phyloP scores from a whole-genome alignment of 2,113 vertebrate genomes.

The Tupaia chinensis region DNA sequence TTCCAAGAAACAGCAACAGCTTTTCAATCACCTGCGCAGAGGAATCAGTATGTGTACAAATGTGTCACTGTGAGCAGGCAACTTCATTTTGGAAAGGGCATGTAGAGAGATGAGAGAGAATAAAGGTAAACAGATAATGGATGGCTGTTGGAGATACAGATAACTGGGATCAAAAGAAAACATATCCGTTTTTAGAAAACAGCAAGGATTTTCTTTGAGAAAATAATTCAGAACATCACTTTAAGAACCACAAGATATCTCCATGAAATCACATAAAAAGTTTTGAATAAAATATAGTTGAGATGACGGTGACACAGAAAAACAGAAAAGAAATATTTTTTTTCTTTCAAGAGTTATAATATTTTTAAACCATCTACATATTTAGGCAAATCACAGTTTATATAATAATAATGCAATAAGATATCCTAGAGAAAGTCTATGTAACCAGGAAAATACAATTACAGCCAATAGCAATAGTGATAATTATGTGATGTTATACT shows the following conservation, averaged over 20 bases:
- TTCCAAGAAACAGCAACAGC: neutral
- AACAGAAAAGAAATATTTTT: neutral
- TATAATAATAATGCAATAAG: conserved; percentile 8
- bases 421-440: conserved; percentile 33
- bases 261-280: neutral
- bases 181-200: neutral
- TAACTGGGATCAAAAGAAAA: neutral
- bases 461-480: conserved; percentile 43
- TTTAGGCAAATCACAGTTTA: conserved; percentile 39
- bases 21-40: neutral
- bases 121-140: neutral
- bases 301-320: neutral
- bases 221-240: neutral
- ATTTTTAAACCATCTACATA: neutral
- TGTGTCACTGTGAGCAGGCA: neutral
- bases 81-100: neutral
- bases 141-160: neutral
- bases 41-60: neutral
- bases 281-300: neutral
- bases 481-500: conserved; percentile 50
- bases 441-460: conserved; percentile 51
- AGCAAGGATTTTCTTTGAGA: neutral
- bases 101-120: neutral
- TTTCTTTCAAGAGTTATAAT: neutral
- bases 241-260: neutral